Percentiles rank a stretch among this genome's conserved stretches.
These are phyloP conservation scores for Oikopleura dioica DNA, from an alignment of 23 tunicate species.

Conservation along the genomic window DNA sequence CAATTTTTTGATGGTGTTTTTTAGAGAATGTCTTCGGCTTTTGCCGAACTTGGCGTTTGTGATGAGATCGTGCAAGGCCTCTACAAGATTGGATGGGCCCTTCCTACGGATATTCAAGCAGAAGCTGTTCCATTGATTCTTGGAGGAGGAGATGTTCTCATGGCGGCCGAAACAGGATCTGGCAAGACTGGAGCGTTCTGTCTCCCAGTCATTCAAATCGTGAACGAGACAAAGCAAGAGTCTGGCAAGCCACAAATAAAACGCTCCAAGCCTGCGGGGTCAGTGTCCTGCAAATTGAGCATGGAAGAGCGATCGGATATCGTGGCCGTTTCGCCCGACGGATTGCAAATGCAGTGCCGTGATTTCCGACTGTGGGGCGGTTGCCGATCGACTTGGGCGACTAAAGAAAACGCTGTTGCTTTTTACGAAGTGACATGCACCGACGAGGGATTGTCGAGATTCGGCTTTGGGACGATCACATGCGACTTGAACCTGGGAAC, in stretches of 20 bases:
- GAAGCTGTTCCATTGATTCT: constrained; percentile 81
- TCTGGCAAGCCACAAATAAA: background rate
- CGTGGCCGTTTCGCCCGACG: constrained; percentile 44
- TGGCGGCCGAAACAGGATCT: constrained; percentile 96
- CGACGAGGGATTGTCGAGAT: constrained; percentile 63
- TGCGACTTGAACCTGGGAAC: constrained; percentile 78
- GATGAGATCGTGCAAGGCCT: background rate
- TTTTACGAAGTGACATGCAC: constrained; percentile 30
- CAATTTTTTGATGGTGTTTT: no score
- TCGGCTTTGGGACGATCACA: constrained; percentile 45
- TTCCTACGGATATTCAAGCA: constrained; percentile 15
- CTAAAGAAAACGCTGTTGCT: no score
- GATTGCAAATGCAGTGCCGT: constrained; percentile 53
- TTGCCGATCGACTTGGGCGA: constrained; percentile 23
- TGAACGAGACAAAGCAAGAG: constrained; percentile 41
- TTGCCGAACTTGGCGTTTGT: background rate
- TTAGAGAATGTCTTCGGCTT: background rate
- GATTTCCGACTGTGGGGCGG: constrained; percentile 85
- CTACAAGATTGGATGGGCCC: background rate
- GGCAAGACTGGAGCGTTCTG: constrained; percentile 92
- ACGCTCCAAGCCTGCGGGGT: background rate
- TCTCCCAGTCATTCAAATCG: constrained; percentile 86
- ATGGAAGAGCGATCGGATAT: background rate
- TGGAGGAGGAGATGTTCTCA: constrained; percentile 90
- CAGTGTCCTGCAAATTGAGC: background rate